Evolutionary conservation across 2,797 vertebrate species (phyloP).

Genomic region (Darevskia mixta): DNA sequence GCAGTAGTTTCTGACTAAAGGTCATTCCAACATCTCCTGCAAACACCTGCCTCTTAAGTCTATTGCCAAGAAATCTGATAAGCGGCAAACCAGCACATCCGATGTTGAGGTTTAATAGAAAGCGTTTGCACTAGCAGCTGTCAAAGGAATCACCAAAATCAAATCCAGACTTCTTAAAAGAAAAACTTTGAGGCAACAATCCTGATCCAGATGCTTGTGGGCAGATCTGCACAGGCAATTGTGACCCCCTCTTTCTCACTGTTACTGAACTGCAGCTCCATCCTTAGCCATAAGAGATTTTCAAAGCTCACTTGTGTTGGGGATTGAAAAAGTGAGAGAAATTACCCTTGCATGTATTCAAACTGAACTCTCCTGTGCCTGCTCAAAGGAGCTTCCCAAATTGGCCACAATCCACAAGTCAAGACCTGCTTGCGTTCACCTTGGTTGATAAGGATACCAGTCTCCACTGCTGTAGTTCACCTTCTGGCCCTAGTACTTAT

Average conservation of each 20-base stretch:
- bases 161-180: not conserved
- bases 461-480: not conserved
- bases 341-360: not conserved
- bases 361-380: not conserved
- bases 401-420: not conserved
- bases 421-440: not conserved
- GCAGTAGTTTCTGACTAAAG: slow-evolving; percentile 25
- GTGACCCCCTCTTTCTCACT: not conserved
- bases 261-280: not conserved
- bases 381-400: not conserved
- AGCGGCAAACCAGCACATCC: slow-evolving; percentile 34
- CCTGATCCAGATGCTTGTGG: not conserved
- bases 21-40: slow-evolving; percentile 35
- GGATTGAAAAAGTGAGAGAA: not conserved
- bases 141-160: slow-evolving; percentile 27
- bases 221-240: not conserved
- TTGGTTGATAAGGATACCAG: not conserved
- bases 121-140: slow-evolving; percentile 32
- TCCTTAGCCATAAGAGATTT: not conserved
- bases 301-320: not conserved
- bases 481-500: not conserved
- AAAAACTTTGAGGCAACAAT: not conserved
- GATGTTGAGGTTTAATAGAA: slow-evolving; percentile 25
- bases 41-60: slow-evolving; percentile 44
- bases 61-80: slow-evolving; percentile 31